phyloP scores from a whole-genome alignment of 2,888 invertebrate species.

The Sacculina carcini region DNA sequence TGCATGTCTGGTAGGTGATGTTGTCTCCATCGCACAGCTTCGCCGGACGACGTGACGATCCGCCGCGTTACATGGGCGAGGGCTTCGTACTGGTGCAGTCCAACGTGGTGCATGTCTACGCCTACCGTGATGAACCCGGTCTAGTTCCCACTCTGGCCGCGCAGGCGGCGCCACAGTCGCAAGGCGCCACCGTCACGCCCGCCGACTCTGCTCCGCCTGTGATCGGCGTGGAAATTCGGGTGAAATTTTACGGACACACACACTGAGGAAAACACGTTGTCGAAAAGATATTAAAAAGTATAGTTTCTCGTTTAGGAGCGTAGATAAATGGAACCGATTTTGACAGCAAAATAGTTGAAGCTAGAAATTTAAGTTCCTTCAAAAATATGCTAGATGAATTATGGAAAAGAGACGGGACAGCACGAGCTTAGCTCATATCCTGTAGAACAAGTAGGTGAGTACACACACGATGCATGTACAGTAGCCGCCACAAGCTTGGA shows the following conservation, averaged over 20 bases:
- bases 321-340: no score
- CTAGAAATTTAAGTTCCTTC: no score
- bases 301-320: no score
- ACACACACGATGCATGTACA: not conserved
- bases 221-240: conserved; percentile 79
- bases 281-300: no score
- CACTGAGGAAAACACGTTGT: no score
- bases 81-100: conserved; percentile 92
- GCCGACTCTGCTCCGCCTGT: conserved; percentile 78
- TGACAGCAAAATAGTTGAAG: no score
- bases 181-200: conserved; percentile 71
- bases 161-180: conserved; percentile 67
- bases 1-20: conserved; percentile 31
- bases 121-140: conserved; percentile 84
- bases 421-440: no score
- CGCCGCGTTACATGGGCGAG: conserved; percentile 91
- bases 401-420: no score
- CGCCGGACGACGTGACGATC: conserved; percentile 71
- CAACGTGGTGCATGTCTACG: conserved; percentile 77
- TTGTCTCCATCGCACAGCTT: conserved; percentile 89
- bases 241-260: conserved; percentile 18
- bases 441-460: no score
- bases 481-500: not conserved
- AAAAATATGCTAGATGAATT: no score
- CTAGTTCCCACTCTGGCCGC: no score